Evolutionary conservation across 2,797 vertebrate species (phyloP).

Genomic region (Echiichthys vipera): DNA sequence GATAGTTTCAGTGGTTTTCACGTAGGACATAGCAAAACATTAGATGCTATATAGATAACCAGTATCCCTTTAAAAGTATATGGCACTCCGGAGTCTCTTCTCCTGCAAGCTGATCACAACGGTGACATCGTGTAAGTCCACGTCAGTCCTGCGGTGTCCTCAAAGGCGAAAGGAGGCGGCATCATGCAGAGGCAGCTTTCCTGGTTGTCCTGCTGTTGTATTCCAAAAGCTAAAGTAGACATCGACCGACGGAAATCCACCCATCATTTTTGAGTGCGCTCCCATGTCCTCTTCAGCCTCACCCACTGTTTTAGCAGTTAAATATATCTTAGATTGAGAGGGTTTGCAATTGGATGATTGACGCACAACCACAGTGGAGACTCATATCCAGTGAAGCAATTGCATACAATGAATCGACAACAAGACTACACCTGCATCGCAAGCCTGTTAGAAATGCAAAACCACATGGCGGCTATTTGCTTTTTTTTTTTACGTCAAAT

Average conservation of each 20-base stretch:
- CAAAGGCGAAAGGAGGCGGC: conserved; percentile 52
- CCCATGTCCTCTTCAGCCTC: conserved; percentile 64
- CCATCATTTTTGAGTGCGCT: conserved; percentile 36
- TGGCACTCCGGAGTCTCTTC: conserved; percentile 72
- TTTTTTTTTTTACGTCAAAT: conserved; percentile 73
- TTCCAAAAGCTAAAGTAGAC: conserved; percentile 42
- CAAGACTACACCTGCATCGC: conserved; percentile 72
- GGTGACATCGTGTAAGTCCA: conserved; percentile 39
- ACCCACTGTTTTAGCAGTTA: conserved; percentile 64
- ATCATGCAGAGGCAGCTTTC: conserved; percentile 49
- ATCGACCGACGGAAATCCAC: conserved; percentile 46
- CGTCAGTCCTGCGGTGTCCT: conserved; percentile 57
- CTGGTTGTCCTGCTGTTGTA: conserved; percentile 40
- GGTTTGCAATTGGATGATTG: conserved; percentile 70
- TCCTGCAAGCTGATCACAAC: conserved; percentile 42
- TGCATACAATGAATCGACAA: conserved; percentile 77
- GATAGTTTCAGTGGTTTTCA: conserved; percentile 85
- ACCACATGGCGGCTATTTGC: conserved; percentile 69
- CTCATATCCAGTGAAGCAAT: conserved; percentile 85
- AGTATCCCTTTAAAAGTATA: conserved; percentile 83
- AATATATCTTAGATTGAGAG: conserved; percentile 68
- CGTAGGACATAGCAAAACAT: conserved; percentile 67
- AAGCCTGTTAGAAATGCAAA: conserved; percentile 79
- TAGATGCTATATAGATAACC: conserved; percentile 64
- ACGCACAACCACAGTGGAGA: conserved; percentile 80